Evolutionary conservation across 2,888 invertebrate species (phyloP), one percentile per base, ranked within the genome.

Genomic region (Agrotis segetum): DNA sequence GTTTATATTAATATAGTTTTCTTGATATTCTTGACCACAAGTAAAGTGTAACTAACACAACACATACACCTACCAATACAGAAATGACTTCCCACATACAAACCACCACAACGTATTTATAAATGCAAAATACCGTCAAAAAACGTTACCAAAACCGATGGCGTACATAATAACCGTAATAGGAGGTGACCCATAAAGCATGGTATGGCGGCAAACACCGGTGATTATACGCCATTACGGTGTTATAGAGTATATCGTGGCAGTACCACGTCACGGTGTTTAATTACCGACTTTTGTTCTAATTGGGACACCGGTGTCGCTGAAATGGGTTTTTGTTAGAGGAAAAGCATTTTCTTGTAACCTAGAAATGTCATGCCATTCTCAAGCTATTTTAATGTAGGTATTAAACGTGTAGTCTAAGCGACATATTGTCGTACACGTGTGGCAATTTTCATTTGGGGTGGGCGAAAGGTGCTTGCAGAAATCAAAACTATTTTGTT

Each of bases 241-340:
- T 77, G 63, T 67, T 74, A 74, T 74, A 69, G 58, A 72, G 83
- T 78, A 76, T 72, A 81, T 13, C 47, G 74, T 82, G 82, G 81
- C 81, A 82, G 82, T 69, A 82, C 77, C 66, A 67, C 88, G 90
- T 90, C 90, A 90, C 88, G 90, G 80, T 79, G 83, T 21, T 82
- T 89, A 90, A 90, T 90, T 90, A 85, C 83, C 60, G 55, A 56
- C 67, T 75, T 82, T 80, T 74, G 80, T 78, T 78, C 64, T 52
- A 70, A 82, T 66, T 73, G 19, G 68, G 71, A 60, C 67, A 74
- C 69, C 44, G 40, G 24, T 24, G 11, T 11, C 49, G 29, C 52
- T 55, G 49, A 55, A 66, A 70, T 47, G 49, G 11, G 40, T 24
- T 75, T 34, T 16, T 44, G 50, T 21, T 34, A 34, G 13, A 47